Evolutionary conservation across 2,113 vertebrate genomes (phyloP).

Genomic region (Strix uralensis): DNA sequence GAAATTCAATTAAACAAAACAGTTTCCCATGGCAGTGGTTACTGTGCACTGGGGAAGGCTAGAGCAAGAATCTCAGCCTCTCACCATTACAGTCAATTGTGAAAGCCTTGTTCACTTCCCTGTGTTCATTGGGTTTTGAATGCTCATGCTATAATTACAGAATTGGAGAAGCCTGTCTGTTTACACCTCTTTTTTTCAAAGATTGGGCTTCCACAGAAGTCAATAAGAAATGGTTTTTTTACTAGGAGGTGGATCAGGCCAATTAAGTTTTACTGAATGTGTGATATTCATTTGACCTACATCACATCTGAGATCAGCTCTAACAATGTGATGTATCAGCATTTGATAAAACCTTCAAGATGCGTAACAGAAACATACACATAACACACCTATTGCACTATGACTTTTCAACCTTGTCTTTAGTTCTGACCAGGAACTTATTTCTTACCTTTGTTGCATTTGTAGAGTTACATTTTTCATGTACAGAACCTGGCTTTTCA

Average conservation of each 20-base stretch:
- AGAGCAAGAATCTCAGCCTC: background rate
- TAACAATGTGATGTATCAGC: background rate
- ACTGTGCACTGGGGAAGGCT: background rate
- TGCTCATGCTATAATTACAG: background rate
- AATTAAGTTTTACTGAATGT: background rate
- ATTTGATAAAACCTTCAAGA: background rate
- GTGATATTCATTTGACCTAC: background rate
- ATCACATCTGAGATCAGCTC: background rate
- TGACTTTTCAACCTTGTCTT: background rate
- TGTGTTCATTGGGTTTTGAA: background rate
- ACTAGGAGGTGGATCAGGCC: background rate
- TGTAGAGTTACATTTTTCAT: background rate
- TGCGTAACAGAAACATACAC: background rate
- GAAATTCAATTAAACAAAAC: background rate
- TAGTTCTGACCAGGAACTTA: background rate
- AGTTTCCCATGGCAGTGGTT: slow-evolving; percentile 18
- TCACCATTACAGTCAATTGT: background rate
- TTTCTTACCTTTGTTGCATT: background rate
- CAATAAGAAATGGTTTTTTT: background rate
- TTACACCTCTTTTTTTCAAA: background rate
- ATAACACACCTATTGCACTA: background rate
- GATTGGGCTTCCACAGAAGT: background rate
- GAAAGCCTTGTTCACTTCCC: background rate
- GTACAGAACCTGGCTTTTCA: background rate
- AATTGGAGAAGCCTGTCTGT: background rate